Conservation (phyloP, 1,140 invertebrate species). For the Zophobas atratus region DNA sequence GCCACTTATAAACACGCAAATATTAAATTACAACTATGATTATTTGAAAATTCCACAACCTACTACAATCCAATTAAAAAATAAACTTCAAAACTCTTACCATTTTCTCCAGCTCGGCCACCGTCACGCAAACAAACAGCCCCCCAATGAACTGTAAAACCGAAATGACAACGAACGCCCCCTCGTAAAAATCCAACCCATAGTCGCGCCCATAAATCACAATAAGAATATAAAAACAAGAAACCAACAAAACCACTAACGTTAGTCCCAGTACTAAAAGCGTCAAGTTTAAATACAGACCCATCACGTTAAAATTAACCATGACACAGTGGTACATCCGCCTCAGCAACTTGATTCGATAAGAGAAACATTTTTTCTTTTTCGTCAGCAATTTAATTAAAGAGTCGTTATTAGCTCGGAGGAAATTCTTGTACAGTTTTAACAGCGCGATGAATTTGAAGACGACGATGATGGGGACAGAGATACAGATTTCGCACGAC, state of each 20-base stretch:
- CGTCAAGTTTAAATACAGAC: neutral
- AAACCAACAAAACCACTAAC: neutral
- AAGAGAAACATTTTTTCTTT: neutral
- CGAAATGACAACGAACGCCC: neutral
- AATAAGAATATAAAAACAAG: constrained; percentile 2
- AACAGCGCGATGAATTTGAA: neutral
- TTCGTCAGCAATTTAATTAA: neutral
- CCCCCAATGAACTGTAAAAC: neutral
- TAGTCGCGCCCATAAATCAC: neutral
- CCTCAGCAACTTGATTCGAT: constrained; percentile 1
- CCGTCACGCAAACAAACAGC: neutral
- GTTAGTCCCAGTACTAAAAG: neutral
- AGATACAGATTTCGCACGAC: neutral
- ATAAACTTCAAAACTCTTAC: constrained; percentile 1
- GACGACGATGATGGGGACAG: neutral
- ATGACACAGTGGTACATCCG: neutral
- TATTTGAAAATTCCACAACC: neutral
- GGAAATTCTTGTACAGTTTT: constrained; percentile 2
- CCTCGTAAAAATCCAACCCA: constrained; percentile 7
- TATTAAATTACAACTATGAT: neutral
- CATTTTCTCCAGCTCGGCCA: neutral
- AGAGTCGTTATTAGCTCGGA: neutral
- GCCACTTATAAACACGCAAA: no score
- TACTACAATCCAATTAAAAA: neutral
- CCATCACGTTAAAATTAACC: neutral